Evolutionary conservation across 2,113 vertebrate genomes (phyloP).

Genomic region (Phaethornis superciliosus): DNA sequence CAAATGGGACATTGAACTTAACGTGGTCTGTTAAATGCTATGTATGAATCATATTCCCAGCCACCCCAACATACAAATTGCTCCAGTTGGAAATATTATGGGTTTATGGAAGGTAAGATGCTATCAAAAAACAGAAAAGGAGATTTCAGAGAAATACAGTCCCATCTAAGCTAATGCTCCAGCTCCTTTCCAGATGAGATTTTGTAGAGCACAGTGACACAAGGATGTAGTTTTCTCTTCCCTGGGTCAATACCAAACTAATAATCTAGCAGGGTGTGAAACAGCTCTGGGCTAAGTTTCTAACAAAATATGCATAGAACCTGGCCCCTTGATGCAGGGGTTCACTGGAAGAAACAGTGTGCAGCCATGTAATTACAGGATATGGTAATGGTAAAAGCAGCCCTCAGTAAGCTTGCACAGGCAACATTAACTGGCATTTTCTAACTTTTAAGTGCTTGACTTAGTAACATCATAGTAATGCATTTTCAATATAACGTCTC

Average conservation of each 20-base stretch:
- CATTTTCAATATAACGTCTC: background rate
- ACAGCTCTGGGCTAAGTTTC: background rate
- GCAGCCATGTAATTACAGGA: constrained; percentile 16
- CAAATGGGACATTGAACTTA: background rate
- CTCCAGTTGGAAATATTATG: background rate
- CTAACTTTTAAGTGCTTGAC: constrained; percentile 36
- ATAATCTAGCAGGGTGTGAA: background rate
- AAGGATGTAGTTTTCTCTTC: background rate
- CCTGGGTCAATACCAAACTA: constrained; percentile 15
- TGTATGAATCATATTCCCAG: background rate
- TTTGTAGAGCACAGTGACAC: background rate
- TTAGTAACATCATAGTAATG: background rate
- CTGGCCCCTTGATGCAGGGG: background rate
- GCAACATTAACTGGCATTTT: constrained; percentile 18
- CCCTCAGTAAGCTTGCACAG: background rate
- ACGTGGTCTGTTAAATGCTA: background rate
- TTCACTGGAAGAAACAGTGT: constrained; percentile 2
- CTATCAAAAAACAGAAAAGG: background rate
- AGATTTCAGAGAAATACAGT: constrained; percentile 38
- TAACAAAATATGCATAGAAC: background rate
- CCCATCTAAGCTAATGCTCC: constrained; percentile 33
- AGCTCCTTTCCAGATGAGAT: background rate
- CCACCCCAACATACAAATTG: constrained; percentile 29
- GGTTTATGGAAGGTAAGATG: background rate
- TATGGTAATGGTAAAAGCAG: background rate